Evolutionary conservation across 1,140 invertebrate genomes (phyloP), one percentile per base, ranked within the genome.

Genomic region (Dendrolimus kikuchii): DNA sequence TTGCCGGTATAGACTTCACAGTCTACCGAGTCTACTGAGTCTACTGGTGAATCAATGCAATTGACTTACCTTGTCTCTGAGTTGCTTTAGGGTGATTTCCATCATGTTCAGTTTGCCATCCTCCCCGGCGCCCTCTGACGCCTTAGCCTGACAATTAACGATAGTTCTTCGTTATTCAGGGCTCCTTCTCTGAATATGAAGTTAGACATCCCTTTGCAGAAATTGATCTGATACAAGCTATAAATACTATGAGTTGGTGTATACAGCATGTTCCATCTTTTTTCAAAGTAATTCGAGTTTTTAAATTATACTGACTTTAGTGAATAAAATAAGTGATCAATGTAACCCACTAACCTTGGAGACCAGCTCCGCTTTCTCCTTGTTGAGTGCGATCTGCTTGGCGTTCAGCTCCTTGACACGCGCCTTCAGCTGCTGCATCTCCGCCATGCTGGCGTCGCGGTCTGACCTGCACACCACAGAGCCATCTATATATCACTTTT

Each of bases 341-440:
- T 39, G 7, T 23, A 42, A 40, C 6, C n/a, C 39, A 49, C 38
- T 61, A 51, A 86, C 94, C 74, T 93, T 94, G 6, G 93, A 91
- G 66, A 96, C 95, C 44, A 96, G 86, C 59, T 93, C 92, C 0
- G 92, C 92, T 60, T 95, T 95, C 71, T 97, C 95, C 74, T 96
- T 95, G 66, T 93, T 95, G 4, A 96, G 80, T 2, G 92, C 87
- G 6, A 97, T 83, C 55, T 97, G 89, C 68, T 93, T 91, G 5
- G 93, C 92, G 77, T 94, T 97, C 65, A 96, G 92, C 68, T 96
- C 95, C 67, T 96, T 94, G 1, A 96, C 88, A 69, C 92, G 90
- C 43, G 91, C 91, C 76, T 99, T 98, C 4, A 98, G 88, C 46
- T 93, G 91, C 7, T 94, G 92, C 92, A 99, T 97, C 68, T 98